These are phyloP conservation scores for Mamestra brassicae DNA, from an alignment of 2,888 invertebrate species.

Conservation along the genomic window DNA sequence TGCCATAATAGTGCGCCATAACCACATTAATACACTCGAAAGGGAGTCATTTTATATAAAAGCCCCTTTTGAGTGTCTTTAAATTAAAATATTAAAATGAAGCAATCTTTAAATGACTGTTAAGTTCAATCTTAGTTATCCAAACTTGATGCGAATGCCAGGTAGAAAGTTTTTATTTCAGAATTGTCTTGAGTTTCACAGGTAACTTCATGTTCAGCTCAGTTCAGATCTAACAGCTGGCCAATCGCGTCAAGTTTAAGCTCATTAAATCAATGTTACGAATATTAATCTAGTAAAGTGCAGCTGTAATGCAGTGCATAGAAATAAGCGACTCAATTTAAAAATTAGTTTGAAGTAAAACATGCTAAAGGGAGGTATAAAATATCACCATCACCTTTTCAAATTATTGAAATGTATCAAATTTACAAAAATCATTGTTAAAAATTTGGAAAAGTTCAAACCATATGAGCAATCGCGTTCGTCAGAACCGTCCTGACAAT, in stretches of 20 bases:
- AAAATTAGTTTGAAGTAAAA: constrained; percentile 30
- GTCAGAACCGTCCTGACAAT: constrained; percentile 91
- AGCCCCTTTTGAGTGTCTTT: constrained; percentile 58
- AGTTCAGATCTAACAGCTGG: background rate
- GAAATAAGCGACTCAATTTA: constrained; percentile 42
- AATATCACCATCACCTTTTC: constrained; percentile 61
- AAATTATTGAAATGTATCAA: constrained; percentile 29
- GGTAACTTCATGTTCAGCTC: background rate
- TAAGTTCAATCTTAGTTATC: constrained; percentile 16
- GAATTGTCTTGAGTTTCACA: background rate
- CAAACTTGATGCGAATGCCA: constrained; percentile 40
- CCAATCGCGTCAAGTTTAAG: constrained; percentile 43
- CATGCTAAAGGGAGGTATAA: constrained; percentile 55
- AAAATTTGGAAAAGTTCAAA: constrained; percentile 82
- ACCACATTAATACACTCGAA: constrained; percentile 76
- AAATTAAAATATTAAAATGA: constrained; percentile 41
- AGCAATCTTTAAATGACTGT: constrained; percentile 32
- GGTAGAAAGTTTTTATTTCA: background rate
- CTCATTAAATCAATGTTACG: constrained; percentile 38
- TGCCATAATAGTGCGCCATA: constrained; percentile 85
- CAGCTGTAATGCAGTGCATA: constrained; percentile 56
- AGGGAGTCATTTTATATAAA: constrained; percentile 52
- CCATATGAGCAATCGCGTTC: constrained; percentile 90
- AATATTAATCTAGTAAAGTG: constrained; percentile 46
- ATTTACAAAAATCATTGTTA: constrained; percentile 55